A percentile compares a stretch with the other conserved stretches of the same genome.
Evolutionary conservation across 2,113 vertebrate genomes (phyloP).

Genomic region (Dasyprocta punctata): DNA sequence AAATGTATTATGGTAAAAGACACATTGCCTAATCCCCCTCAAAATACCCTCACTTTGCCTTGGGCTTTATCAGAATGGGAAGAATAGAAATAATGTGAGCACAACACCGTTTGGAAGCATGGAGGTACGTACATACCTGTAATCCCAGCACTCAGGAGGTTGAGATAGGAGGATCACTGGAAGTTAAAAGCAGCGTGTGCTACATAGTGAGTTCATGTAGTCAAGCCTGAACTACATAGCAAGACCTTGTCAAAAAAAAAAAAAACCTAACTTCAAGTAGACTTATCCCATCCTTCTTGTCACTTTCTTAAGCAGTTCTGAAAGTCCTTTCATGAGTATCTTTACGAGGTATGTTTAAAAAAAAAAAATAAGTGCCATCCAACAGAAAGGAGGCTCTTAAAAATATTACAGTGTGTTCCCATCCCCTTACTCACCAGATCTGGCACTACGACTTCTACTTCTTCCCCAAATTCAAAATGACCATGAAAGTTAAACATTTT

Average conservation of each 20-base stretch:
- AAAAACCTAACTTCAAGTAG: not conserved
- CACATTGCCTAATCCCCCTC: not conserved
- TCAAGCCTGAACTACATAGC: not conserved
- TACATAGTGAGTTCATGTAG: not conserved
- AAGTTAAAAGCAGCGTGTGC: not conserved
- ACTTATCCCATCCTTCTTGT: not conserved
- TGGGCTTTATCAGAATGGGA: not conserved
- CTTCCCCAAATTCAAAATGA: not conserved
- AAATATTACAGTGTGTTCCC: not conserved
- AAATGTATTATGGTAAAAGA: not conserved
- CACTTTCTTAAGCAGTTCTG: not conserved
- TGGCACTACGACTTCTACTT: not conserved
- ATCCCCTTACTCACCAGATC: not conserved
- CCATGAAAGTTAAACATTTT: not conserved
- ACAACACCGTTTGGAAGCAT: not conserved
- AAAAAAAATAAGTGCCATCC: not conserved
- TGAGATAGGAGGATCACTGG: not conserved
- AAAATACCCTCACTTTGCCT: not conserved
- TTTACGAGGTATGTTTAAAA: not conserved
- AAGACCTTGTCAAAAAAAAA: not conserved
- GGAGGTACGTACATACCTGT: not conserved
- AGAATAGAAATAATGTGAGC: not conserved
- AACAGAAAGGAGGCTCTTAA: not conserved
- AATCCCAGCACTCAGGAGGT: not conserved
- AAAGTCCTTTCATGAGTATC: not conserved